Evolutionary conservation across 2,888 invertebrate genomes (phyloP), one percentile per base, ranked within the genome.

Genomic region (Perizoma affinitatum): DNA sequence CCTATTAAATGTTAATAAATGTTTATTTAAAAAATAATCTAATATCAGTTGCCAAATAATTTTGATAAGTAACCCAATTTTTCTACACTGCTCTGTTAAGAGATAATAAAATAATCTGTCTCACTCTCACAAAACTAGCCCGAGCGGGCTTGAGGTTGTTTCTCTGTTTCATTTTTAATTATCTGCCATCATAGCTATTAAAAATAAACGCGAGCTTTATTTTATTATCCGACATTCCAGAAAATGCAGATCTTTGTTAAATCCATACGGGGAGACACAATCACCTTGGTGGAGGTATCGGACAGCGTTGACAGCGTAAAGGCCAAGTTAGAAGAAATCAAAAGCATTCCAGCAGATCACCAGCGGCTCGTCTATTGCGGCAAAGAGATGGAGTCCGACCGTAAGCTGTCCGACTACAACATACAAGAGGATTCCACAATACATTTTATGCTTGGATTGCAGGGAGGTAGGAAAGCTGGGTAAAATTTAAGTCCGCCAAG

Each of bases 271-370:
- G 46, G 46, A 33, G 34, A 46, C 46, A 46, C 46, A 5, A 46
- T 46, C 33, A 46, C 46, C 34, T 11, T 46, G 8, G 46, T 33
- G 34, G 46, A 46, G 8, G 33, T 34, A 6, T 46, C 46, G 4
- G 46, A 33, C 46, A 34, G 46, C n/a, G n/a, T 46, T 8, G 46
- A 46, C 46, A 46, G 9, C 34, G 33, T 46, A n/a, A 46, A 46
- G 33, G 9, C 9, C 0, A 33, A 4, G 33, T 34, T 46, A 46
- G 34, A 46, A 46, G 46, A 46, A 34, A 46, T 79, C 81, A 74
- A 46, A 34, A 34, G 46, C 9, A 34, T 46, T 9, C 67, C 67
- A 4, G 34, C 36, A n/a, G 54, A 46, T 9, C 45, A 47, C n/a
- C 67, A 67, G 51, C 52, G 54, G 11, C 61, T 67, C 1, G 40